phyloP scores from a whole-genome alignment of 2,888 invertebrate species.

The Hirtodrosophila cameraria region DNA sequence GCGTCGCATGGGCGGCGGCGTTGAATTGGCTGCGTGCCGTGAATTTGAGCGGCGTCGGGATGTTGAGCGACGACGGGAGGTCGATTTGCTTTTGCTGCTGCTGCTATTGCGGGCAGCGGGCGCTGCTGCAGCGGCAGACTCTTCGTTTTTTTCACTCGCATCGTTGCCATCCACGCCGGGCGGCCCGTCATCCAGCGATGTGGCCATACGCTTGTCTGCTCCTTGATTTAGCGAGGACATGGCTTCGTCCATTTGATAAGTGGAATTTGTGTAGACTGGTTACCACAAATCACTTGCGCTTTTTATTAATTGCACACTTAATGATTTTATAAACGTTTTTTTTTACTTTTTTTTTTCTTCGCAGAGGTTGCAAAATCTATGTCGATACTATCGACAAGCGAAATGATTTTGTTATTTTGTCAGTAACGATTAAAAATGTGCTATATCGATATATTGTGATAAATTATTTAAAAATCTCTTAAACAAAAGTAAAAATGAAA shows the following conservation, averaged over 20 bases:
- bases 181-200: slow-evolving; percentile 78
- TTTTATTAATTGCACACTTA: slow-evolving; percentile 18
- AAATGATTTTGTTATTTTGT: too few species aligned
- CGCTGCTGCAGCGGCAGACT: slow-evolving; percentile 10
- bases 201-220: slow-evolving; percentile 76
- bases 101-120: slow-evolving; percentile 40
- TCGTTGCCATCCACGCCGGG: slow-evolving; percentile 81
- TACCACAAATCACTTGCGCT: slow-evolving; percentile 26
- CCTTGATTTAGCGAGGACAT: slow-evolving; percentile 75
- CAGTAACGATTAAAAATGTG: too few species aligned
- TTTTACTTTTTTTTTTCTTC: slow-evolving; percentile 36
- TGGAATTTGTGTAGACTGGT: slow-evolving; percentile 30
- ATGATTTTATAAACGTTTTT: slow-evolving; percentile 40
- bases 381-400: slow-evolving; percentile 32
- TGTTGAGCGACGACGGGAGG: slow-evolving; percentile 59
- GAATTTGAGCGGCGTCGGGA: slow-evolving; percentile 76
- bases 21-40: slow-evolving; percentile 57
- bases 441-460: too few species aligned
- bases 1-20: slow-evolving; percentile 73
- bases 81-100: slow-evolving; percentile 55
- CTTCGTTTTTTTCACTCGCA: slow-evolving; percentile 61
- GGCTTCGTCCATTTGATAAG: slow-evolving; percentile 80
- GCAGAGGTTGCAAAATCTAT: slow-evolving; percentile 37
- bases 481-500: too few species aligned
- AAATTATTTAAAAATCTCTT: too few species aligned